These are phyloP conservation scores for Cylas formicarius DNA, from an alignment of 1,140 invertebrate species.

Conservation along the genomic window DNA sequence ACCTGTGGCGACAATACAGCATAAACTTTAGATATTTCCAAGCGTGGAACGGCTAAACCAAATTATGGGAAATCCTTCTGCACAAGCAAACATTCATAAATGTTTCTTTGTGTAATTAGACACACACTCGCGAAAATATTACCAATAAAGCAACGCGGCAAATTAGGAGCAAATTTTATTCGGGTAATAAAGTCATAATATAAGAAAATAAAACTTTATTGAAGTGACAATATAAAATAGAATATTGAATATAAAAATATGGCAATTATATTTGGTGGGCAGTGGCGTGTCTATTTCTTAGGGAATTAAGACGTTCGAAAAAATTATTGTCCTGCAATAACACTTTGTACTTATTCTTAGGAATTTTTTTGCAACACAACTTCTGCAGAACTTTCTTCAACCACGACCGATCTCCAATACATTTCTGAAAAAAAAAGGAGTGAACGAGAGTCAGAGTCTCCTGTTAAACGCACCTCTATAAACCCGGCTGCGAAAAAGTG, in stretches of 20 bases:
- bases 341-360: conserved; percentile 40
- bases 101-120: no score
- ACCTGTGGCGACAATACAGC: no score
- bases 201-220: no score
- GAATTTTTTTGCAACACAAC: conserved; percentile 31
- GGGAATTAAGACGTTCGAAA: conserved; percentile 7
- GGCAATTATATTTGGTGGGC: background rate
- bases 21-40: no score
- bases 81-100: no score
- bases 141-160: no score
- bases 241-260: background rate
- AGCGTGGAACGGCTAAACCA: no score
- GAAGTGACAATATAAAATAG: no score
- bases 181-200: no score
- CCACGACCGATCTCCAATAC: conserved; percentile 34
- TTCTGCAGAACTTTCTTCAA: conserved; percentile 36
- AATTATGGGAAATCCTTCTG: no score
- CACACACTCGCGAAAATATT: no score
- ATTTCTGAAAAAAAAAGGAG: conserved; percentile 32
- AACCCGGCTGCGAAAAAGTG: conserved; percentile 36
- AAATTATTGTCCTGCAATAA: conserved; percentile 24
- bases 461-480: conserved; percentile 39
- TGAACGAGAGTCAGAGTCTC: background rate
- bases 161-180: no score
- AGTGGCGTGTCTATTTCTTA: background rate